Evolutionary conservation across 2,888 invertebrate genomes (phyloP), one percentile per base, ranked within the genome.

Genomic region (Agrotis segetum): DNA sequence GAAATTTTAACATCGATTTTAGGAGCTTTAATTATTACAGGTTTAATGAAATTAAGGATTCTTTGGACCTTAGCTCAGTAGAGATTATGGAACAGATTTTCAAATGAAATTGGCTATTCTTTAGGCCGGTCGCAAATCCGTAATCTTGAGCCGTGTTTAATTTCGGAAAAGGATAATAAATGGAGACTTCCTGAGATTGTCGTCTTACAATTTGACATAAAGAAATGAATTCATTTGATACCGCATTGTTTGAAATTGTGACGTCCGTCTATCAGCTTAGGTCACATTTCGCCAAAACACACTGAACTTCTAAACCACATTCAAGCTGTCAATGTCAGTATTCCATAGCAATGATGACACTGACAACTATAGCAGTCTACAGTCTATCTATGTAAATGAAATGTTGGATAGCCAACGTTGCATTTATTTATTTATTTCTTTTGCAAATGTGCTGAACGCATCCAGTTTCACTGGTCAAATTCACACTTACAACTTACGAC

Each of bases 1-100:
- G 74, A 71, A 69, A 84, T 84, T 85, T 81, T 63, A 70, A 68
- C 84, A 71, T 78, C 74, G 84, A 84, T 81, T 85, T 85, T 74
- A 58, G 67, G 58, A 72, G 71, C 69, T 81, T 83, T 71, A 75
- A 84, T 85, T 74, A 81, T 81, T 71, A 74, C 68, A 67, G 72
- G 78, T 74, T 75, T 83, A 71, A 81, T 65, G 70, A 76, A 83
- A 81, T 84, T 79, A 73, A 66, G 82, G 53, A 64, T 74, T 83
- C 65, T 65, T 58, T 52, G 67, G 60, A 71, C 68, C 67, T 70
- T 67, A 62, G 59, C 63, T 82, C 66, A 50, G 73, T 44, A 17
- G 55, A 79, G 71, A 79, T 83, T 82, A 65, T 76, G 64, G 64
- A 56, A 56, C 19, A 55, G 73, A 73, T 69, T 68, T 70, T 21